Percentiles rank a stretch among this genome's conserved stretches.
phyloP scores from a whole-genome alignment of 1,140 invertebrate species.

The Orussus abietinus region DNA sequence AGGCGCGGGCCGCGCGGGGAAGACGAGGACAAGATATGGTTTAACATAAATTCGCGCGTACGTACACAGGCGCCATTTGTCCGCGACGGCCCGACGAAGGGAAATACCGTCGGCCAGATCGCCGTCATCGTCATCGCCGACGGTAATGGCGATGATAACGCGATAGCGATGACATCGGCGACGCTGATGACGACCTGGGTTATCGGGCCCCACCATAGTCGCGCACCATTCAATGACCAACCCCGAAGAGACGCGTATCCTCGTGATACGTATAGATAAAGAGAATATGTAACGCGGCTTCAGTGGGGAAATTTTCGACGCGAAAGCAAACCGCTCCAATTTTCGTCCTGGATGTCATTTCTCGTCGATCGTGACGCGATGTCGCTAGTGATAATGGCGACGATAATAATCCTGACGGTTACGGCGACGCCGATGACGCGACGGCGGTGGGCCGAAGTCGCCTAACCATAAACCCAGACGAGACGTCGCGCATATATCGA shows the following conservation, averaged over 20 bases:
- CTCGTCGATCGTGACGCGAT: constrained; percentile 19
- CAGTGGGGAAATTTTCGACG: too few relatives aligned
- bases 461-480: neutral
- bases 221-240: too few relatives aligned
- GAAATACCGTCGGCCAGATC: too few relatives aligned
- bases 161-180: neutral
- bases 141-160: neutral
- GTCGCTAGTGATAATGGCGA: constrained; percentile 19
- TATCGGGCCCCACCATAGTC: too few relatives aligned
- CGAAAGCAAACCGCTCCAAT: too few relatives aligned
- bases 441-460: neutral
- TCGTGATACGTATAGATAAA: too few relatives aligned
- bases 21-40: constrained; percentile 1
- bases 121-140: too few relatives aligned
- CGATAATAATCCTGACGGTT: constrained; percentile 17
- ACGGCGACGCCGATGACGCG: constrained; percentile 8
- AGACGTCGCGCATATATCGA: constrained; percentile 1
- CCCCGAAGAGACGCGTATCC: too few relatives aligned
- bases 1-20: constrained; percentile 4
- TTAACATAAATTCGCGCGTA: constrained; percentile 2
- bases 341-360: too few relatives aligned
- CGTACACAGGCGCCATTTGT: constrained; percentile 8
- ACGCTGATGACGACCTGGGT: neutral
- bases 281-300: too few relatives aligned
- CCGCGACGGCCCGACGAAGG: constrained; percentile 3